A percentile compares a stretch with the other conserved stretches of the same genome.
Conservation (phyloP, 2,888 invertebrate species). For the Andrena trimmerana region DNA sequence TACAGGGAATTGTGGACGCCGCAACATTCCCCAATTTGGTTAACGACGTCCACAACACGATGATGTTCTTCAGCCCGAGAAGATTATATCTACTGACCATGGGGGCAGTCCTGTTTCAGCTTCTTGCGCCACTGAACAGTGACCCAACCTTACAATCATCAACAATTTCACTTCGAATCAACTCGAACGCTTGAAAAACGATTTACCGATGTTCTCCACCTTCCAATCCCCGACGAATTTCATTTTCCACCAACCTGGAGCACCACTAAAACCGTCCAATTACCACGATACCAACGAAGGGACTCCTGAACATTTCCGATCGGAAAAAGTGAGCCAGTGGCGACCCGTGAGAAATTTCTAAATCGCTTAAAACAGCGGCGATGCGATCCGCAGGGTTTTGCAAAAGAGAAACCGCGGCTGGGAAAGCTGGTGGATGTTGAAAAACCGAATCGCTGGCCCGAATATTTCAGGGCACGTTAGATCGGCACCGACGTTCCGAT, state of each 20-base stretch:
- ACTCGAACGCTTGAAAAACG: too few relatives aligned
- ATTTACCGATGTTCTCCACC: too few relatives aligned
- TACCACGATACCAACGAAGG: too few relatives aligned
- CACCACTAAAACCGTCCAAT: too few relatives aligned
- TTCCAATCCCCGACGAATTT: too few relatives aligned
- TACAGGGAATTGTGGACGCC: background rate
- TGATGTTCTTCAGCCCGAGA: background rate
- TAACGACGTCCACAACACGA: background rate
- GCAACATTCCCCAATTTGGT: background rate
- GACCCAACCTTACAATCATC: too few relatives aligned
- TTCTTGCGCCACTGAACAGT: too few relatives aligned
- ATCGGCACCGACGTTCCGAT: slow-evolving; percentile 24
- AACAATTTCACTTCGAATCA: too few relatives aligned
- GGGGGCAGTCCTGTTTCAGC: background rate
- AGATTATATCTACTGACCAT: slow-evolving; percentile 7
- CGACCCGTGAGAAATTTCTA: background rate
- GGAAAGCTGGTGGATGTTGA: background rate
- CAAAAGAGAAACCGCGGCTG: slow-evolving; percentile 27
- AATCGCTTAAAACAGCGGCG: background rate
- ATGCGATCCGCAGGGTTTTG: slow-evolving; percentile 13
- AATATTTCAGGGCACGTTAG: background rate
- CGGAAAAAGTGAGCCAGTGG: background rate
- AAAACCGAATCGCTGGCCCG: background rate
- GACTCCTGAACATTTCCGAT: too few relatives aligned
- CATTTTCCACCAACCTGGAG: too few relatives aligned